A percentile compares a stretch with the other conserved stretches of the same genome.
phyloP scores from a whole-genome alignment of 2,113 vertebrate species.

The Muntiacus reevesi region DNA sequence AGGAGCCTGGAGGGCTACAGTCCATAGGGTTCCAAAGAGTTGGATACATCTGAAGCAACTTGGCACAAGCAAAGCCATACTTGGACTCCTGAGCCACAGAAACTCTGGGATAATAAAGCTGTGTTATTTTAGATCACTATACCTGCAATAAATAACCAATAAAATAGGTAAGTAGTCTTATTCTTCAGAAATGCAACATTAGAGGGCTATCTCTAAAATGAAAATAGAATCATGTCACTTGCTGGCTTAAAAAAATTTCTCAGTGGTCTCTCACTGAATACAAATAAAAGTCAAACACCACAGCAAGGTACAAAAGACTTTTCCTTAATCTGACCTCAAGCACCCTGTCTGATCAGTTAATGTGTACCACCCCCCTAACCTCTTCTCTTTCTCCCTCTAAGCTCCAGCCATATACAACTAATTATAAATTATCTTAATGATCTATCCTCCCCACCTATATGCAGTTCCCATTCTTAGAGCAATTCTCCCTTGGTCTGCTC shows the following conservation, averaged over 20 bases:
- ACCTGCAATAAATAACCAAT: not conserved
- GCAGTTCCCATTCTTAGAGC: not conserved
- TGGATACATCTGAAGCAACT: not conserved
- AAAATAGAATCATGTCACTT: not conserved
- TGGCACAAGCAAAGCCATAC: not conserved
- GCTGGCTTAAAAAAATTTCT: not conserved
- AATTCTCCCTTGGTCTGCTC: not conserved
- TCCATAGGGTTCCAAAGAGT: not conserved
- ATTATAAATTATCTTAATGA: not conserved
- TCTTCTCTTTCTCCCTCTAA: not conserved
- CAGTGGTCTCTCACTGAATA: not conserved
- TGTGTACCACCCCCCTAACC: not conserved
- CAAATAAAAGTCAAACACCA: not conserved
- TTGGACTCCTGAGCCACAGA: not conserved
- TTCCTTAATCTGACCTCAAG: not conserved
- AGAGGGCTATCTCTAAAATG: conserved; percentile 5
- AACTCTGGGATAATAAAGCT: not conserved
- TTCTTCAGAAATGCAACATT: not conserved
- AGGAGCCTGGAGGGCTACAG: not conserved
- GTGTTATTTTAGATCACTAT: not conserved
- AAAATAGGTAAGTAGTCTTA: not conserved
- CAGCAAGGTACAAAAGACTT: not conserved
- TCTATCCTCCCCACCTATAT: not conserved
- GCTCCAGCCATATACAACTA: not conserved
- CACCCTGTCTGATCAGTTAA: not conserved